Base-by-base conservation (phyloP, 1,140 invertebrate genomes). In the Pantala flavescens region DNA sequence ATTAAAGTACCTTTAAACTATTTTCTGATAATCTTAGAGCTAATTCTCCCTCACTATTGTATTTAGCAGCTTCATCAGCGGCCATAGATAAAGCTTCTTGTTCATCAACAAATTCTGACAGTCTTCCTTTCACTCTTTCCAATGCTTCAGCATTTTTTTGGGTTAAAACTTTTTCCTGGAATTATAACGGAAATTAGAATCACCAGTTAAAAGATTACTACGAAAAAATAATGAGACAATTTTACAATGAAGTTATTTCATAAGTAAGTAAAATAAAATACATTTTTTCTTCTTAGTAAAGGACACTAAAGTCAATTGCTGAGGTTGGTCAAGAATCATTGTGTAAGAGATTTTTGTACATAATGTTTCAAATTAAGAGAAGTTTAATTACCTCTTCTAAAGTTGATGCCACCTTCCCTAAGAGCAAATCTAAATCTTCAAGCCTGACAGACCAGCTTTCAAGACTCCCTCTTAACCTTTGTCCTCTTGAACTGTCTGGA, bases 21-120 rank as follows among this genome's bases (percentile, higher is more conserved):
- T 81, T 83, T 76, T 81, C 74, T 9, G 80, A 78, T 23, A 84
- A 80, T 42, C 80, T 23, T 2, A 84, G 75, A 55, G 81, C 81
- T 0, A 77, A 78, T 36, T 72, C 76, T 0, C 81, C 79, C 28
- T 82, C 79, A 7, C 82, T 79, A 0, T 80, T 76, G 28, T 84
- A 74, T 70, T 80, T 78, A 5, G 78, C 74, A 23, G 79, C 81
- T 71, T 84, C 80, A 12, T 78, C 74, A 63, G 49, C 49, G 12
- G 49, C 49, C 49, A 63, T 63, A 21, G 49, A 16, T 19, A 63
- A 19, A 16, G 49, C 49, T 63, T 63, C 49, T 12, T 63, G 49
- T 12, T 63, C 49, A 63, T 63, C 49, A 63, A 63, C 49, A 63
- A 63, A 63, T 21, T 63, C 16, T 16, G 49, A 63, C 14, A 63